Conservation (phyloP, 1,140 invertebrate genomes). For the Trachymyrmex cornetzi region DNA sequence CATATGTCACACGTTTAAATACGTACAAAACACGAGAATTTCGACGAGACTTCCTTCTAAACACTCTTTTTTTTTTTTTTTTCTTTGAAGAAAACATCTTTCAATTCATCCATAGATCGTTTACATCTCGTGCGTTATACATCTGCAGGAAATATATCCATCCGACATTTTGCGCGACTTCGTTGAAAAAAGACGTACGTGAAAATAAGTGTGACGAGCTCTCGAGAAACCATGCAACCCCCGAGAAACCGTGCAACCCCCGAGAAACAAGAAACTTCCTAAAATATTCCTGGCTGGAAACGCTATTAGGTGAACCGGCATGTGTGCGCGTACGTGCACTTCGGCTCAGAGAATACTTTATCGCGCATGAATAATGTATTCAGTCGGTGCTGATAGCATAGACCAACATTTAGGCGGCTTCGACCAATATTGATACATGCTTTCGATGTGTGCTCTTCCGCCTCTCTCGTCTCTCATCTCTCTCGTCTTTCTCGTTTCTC, state of each 20-base stretch:
- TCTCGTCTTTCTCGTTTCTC: neutral
- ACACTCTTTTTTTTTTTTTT: neutral
- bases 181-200: neutral
- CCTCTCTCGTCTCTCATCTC: slow-evolving; percentile 36
- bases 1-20: neutral
- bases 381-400: slow-evolving; percentile 76
- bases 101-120: neutral
- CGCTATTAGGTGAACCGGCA: slow-evolving; percentile 16
- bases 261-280: slow-evolving; percentile 24
- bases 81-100: neutral
- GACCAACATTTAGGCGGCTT: slow-evolving; percentile 79
- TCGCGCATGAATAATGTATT: slow-evolving; percentile 83
- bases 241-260: neutral
- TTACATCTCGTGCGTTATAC: neutral
- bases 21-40: neutral
- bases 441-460: slow-evolving; percentile 61
- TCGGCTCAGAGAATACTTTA: slow-evolving; percentile 78
- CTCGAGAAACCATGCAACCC: neutral
- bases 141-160: neutral
- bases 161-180: neutral
- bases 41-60: neutral
- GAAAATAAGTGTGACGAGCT: slow-evolving; percentile 19
- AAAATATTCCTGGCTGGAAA: slow-evolving; percentile 25
- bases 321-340: slow-evolving; percentile 44
- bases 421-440: slow-evolving; percentile 78